Evolutionary conservation across 2,797 vertebrate genomes (phyloP).

Genomic region (Cryptoblepharus egeriae): DNA sequence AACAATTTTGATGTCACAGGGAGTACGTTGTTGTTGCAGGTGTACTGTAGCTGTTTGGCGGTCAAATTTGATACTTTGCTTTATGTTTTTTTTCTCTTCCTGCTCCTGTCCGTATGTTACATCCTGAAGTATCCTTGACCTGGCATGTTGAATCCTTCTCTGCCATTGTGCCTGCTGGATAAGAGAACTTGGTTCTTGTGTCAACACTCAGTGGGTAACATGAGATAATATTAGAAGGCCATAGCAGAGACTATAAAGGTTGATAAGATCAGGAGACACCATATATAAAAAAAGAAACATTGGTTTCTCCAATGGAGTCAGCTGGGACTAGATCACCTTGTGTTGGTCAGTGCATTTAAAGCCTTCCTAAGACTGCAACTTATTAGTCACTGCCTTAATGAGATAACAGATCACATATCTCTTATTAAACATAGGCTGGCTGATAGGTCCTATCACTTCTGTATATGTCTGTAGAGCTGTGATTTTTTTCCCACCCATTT

Average conservation of each 20-base stretch:
- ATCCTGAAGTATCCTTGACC: conserved; percentile 5
- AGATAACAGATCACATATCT: background rate
- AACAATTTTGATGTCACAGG: background rate
- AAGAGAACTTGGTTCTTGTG: conserved; percentile 1
- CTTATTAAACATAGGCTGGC: too few relatives aligned
- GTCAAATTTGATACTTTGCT: background rate
- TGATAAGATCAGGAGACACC: background rate
- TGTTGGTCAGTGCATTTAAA: background rate
- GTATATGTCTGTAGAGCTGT: too few relatives aligned
- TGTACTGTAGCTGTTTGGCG: background rate
- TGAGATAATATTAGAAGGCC: conserved; percentile 1
- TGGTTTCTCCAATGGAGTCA: background rate
- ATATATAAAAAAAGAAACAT: background rate
- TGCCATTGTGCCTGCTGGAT: background rate
- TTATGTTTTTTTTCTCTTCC: background rate
- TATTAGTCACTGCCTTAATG: background rate
- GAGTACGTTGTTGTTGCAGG: background rate
- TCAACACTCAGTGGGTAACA: background rate
- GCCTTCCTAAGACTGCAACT: background rate
- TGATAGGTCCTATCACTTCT: too few relatives aligned
- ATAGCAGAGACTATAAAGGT: background rate
- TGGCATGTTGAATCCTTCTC: background rate
- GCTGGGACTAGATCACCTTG: background rate
- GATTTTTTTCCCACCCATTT: too few relatives aligned
- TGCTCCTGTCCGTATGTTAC: conserved; percentile 5